Base-by-base conservation (phyloP, 2,113 vertebrate species). In the Gnathochromis pfefferi region DNA sequence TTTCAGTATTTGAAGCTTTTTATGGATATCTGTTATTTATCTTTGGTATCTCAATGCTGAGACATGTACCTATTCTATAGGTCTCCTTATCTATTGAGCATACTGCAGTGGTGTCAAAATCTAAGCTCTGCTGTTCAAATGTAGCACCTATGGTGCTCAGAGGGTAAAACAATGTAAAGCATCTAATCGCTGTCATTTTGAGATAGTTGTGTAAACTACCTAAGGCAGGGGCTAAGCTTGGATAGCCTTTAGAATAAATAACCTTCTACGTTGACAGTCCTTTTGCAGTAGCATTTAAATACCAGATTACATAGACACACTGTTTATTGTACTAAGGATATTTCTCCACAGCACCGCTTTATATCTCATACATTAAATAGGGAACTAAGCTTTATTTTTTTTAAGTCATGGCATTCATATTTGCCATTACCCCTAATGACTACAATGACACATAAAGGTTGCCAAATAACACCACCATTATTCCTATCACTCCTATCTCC, bases 321-420 rank as follows among this genome's bases (percentile, higher is more conserved):
- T 47, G 31, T 68, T 83, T 16, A 89, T 91, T 78, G 51, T 73
- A 54, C 38, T 45, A 40, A 79, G 31, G 57, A 81, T 26, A 58
- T 45, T 65, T 90, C 86, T 88, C 51, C 58, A 86, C 54, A 65
- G 82, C 80, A 84, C 40, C 23, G 81, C 80, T 91, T 87, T 79
- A 51, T 26, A 87, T 86, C 80, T 85, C 84, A 87, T 85, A 63
- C 73, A 93, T 91, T 81, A 91, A 84, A 85, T 53, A 83, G 78
- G 51, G 38, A 31, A 53, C 23, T 7, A 40, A 73, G 75, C 12
- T 58, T 83, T 14, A 23, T 51, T 81, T 83, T 26, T 70, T 73
- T 73, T 2, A 9, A 21, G 9, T n/a, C 17, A 49, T 68, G 80
- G 14, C 65, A 45, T 63, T 78, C 79, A 58, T 83, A 40, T 81